Percentiles rank a stretch among this genome's conserved stretches.
Evolutionary conservation across 2,888 invertebrate species (phyloP).

Genomic region (Plutella xylostella): DNA sequence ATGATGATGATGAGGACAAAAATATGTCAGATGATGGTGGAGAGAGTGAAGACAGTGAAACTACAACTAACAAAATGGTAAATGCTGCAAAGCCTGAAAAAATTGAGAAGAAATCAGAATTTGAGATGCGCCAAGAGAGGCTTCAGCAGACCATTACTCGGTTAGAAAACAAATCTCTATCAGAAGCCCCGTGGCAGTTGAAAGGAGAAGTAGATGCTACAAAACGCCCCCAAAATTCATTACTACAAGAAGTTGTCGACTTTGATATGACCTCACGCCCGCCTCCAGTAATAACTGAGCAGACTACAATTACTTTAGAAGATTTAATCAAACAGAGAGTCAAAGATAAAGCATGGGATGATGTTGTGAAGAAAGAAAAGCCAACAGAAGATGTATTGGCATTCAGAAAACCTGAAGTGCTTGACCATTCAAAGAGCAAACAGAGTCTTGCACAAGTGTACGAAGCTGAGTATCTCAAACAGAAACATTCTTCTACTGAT

Average conservation of each 20-base stretch:
- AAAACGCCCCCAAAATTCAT: constrained; percentile 89
- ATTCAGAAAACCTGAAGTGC: constrained; percentile 87
- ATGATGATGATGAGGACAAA: constrained; percentile 16
- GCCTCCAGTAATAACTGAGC: constrained; percentile 92
- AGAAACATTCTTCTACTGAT: constrained; percentile 70
- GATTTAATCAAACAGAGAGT: constrained; percentile 92
- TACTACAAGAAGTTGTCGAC: constrained; percentile 91
- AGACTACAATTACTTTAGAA: constrained; percentile 88
- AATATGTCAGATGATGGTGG: constrained; percentile 24
- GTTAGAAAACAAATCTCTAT: constrained; percentile 78
- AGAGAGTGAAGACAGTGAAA: constrained; percentile 36
- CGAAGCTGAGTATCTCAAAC: constrained; percentile 85
- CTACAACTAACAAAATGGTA: constrained; percentile 23
- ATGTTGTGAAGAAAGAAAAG: constrained; percentile 89
- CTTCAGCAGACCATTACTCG: constrained; percentile 75
- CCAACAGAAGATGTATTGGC: constrained; percentile 84
- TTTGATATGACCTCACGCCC: constrained; percentile 88
- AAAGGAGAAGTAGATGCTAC: constrained; percentile 88
- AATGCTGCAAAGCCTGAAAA: constrained; percentile 21
- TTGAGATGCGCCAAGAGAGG: constrained; percentile 81
- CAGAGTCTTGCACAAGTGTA: constrained; percentile 93
- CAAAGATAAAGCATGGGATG: constrained; percentile 94
- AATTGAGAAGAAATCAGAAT: constrained; percentile 70
- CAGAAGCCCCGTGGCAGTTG: constrained; percentile 93
- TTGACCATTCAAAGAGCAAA: constrained; percentile 96